A percentile compares a stretch with the other conserved stretches of the same genome.
Evolutionary conservation across 2,888 invertebrate genomes (phyloP).

Genomic region (Drosophila ochracea): DNA sequence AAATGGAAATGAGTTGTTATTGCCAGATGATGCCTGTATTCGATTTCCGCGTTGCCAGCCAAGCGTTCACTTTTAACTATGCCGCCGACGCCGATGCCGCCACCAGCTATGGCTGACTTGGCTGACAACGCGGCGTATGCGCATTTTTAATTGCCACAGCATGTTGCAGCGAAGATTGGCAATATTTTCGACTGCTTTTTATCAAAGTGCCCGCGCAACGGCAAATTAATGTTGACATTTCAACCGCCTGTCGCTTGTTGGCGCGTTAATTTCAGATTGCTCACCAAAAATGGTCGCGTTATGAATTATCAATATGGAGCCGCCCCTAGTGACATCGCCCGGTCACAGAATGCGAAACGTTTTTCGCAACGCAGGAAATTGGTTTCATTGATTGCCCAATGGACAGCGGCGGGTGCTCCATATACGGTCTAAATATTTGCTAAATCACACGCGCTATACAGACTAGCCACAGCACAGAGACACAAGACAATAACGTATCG

Average conservation of each 20-base stretch:
- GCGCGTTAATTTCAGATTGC: conserved; percentile 78
- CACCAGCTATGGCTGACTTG: conserved; percentile 32
- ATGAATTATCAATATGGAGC: conserved; percentile 77
- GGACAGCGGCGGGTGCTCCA: conserved; percentile 69
- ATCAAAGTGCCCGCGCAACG: conserved; percentile 57
- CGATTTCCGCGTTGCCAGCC: conserved; percentile 70
- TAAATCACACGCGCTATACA: conserved; percentile 77
- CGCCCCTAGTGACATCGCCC: conserved; percentile 63
- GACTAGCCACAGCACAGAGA: conserved; percentile 37
- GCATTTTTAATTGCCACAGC: conserved; percentile 79
- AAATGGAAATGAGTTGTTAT: conserved; percentile 60
- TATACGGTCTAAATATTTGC: conserved; percentile 80
- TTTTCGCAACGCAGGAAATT: conserved; percentile 76
- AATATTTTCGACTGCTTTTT: conserved; percentile 57
- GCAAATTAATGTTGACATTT: conserved; percentile 80
- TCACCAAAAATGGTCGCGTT: conserved; percentile 71
- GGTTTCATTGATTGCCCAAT: conserved; percentile 58
- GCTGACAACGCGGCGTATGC: conserved; percentile 73
- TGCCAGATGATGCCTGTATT: conserved; percentile 61
- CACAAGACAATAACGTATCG: conserved; percentile 65
- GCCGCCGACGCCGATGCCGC: conserved; percentile 47
- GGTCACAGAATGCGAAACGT: conserved; percentile 38
- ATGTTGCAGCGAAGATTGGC: conserved; percentile 75
- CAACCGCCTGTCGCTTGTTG: conserved; percentile 60
- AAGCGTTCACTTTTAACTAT: conserved; percentile 62